These are phyloP conservation scores for Lates calcarifer DNA, from an alignment of 2,113 vertebrate species.

Conservation along the genomic window DNA sequence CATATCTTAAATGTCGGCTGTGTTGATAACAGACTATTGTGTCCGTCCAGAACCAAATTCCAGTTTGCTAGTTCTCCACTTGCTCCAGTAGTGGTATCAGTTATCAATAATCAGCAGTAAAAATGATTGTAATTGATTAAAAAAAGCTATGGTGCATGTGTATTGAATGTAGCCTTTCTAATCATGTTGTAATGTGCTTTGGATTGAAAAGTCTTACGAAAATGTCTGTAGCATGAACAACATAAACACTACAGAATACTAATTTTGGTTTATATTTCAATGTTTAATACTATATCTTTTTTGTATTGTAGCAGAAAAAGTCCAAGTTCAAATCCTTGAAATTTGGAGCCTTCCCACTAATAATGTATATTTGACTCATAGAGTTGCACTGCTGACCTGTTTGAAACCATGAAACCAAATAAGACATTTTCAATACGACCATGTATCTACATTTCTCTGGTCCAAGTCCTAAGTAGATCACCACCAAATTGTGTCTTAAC, in stretches of 20 bases:
- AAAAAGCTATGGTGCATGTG: slow-evolving; percentile 78
- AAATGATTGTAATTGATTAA: slow-evolving; percentile 71
- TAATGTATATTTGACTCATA: slow-evolving; percentile 45
- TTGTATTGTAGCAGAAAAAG: slow-evolving; percentile 60
- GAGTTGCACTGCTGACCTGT: slow-evolving; percentile 70
- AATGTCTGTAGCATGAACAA: slow-evolving; percentile 74
- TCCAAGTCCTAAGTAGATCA: slow-evolving; percentile 67
- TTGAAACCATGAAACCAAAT: slow-evolving; percentile 75
- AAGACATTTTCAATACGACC: slow-evolving; percentile 65
- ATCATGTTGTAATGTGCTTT: slow-evolving; percentile 75
- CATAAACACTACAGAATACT: slow-evolving; percentile 52
- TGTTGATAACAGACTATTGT: slow-evolving; percentile 48
- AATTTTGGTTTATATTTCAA: slow-evolving; percentile 63
- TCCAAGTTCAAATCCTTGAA: slow-evolving; percentile 45
- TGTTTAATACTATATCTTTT: slow-evolving; percentile 67
- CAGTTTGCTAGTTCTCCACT: slow-evolving; percentile 63
- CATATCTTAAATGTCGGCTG: slow-evolving; percentile 44
- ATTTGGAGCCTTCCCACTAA: slow-evolving; percentile 59
- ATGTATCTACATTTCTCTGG: slow-evolving; percentile 63
- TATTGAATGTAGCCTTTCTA: slow-evolving; percentile 80
- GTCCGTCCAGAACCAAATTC: slow-evolving; percentile 73
- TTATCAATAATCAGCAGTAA: slow-evolving; percentile 62
- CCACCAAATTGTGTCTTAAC: slow-evolving; percentile 85
- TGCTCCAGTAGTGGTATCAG: slow-evolving; percentile 49
- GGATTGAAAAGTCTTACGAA: slow-evolving; percentile 70